Evolutionary conservation across 1,140 invertebrate species (phyloP).

Genomic region (Drosophila erecta): DNA sequence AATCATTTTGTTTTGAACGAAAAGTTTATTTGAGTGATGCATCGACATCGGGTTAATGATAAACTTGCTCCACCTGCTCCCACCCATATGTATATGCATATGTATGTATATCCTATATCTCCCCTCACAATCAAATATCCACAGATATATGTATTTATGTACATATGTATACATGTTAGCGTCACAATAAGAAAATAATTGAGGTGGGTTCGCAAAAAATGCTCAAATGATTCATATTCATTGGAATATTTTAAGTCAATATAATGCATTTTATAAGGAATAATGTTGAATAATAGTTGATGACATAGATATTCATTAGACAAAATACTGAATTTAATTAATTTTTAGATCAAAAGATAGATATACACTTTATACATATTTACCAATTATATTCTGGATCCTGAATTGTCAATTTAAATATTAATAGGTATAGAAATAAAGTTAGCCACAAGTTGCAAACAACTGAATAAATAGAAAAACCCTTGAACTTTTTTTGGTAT

Average conservation of each 20-base stretch:
- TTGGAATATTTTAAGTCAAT: background rate
- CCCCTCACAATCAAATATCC: slow-evolving; percentile 15
- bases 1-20: slow-evolving; percentile 59
- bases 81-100: slow-evolving; percentile 15
- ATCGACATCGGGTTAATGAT: slow-evolving; percentile 31
- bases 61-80: slow-evolving; percentile 32
- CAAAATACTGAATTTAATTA: background rate
- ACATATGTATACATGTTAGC: slow-evolving; percentile 16
- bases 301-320: background rate
- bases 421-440: background rate
- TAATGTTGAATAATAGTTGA: background rate
- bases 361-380: no score
- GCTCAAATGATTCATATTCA: background rate
- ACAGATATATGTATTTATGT: background rate
- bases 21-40: slow-evolving; percentile 51
- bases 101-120: slow-evolving; percentile 11
- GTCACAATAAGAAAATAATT: slow-evolving; percentile 60
- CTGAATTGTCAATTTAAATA: background rate
- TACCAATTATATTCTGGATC: background rate
- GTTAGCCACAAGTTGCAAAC: slow-evolving; percentile 6
- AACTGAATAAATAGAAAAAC: slow-evolving; percentile 21
- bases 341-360: background rate
- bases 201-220: slow-evolving; percentile 45
- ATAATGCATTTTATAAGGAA: no score
- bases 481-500: slow-evolving; percentile 11